Evolutionary conservation across 2,113 vertebrate genomes (phyloP).

Genomic region (Acrocephalus kingi): DNA sequence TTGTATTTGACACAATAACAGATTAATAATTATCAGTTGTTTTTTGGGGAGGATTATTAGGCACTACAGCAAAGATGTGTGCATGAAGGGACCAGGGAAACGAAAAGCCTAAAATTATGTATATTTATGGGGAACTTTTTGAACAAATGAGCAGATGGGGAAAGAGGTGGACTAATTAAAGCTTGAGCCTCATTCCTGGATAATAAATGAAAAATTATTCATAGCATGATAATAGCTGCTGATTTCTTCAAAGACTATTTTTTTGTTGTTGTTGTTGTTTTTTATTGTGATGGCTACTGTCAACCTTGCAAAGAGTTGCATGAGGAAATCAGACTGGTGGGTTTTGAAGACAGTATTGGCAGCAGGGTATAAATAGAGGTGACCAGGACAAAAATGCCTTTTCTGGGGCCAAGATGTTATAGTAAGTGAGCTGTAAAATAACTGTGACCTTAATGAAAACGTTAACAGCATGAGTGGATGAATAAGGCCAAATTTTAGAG

Average conservation of each 20-base stretch:
- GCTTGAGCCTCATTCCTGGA: neutral
- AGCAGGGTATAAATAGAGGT: neutral
- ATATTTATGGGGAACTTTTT: neutral
- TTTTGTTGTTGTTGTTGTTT: neutral
- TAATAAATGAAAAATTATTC: neutral
- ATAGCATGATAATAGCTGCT: neutral
- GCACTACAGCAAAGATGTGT: neutral
- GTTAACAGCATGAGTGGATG: neutral
- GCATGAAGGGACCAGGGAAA: neutral
- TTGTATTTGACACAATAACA: neutral
- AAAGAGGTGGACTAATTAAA: neutral
- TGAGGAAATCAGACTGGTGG: neutral
- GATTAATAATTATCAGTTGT: neutral
- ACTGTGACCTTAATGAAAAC: slow-evolving; percentile 9
- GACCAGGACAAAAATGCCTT: neutral
- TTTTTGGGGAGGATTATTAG: neutral
- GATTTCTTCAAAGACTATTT: neutral
- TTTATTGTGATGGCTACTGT: neutral
- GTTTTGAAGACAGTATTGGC: neutral
- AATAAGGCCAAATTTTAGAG: neutral
- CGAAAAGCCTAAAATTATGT: neutral
- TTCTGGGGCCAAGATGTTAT: neutral
- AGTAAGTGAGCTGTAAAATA: slow-evolving; percentile 6
- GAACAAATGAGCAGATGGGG: neutral
- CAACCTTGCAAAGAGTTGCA: neutral